phyloP scores from a whole-genome alignment of 92 coral and sea anemone species.

The Parazoanthus atlanticus region DNA sequence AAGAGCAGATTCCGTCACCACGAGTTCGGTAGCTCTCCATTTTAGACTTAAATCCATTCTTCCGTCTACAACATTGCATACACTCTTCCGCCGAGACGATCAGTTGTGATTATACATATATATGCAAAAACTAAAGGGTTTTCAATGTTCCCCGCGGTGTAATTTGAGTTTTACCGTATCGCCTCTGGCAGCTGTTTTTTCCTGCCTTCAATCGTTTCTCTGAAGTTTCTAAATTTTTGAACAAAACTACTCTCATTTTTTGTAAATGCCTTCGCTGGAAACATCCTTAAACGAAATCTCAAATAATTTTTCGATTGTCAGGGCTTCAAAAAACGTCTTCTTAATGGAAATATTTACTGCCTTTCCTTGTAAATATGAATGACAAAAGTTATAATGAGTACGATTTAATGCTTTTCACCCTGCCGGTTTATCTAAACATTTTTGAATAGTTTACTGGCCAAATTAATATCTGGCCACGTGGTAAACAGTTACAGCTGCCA shows the following conservation, averaged over 20 bases:
- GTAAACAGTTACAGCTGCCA: neutral
- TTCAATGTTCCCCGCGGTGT: neutral
- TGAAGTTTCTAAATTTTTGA: neutral
- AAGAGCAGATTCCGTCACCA: neutral
- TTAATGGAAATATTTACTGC: neutral
- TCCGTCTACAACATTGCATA: neutral
- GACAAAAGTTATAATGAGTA: neutral
- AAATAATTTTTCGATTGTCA: neutral
- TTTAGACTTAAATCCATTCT: constrained; percentile 7
- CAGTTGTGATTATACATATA: neutral
- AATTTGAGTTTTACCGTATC: neutral
- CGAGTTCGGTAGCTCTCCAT: neutral
- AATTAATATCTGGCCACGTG: constrained; percentile 12
- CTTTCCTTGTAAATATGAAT: neutral
- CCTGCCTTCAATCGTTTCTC: neutral
- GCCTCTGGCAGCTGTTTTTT: neutral
- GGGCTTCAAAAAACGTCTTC: neutral
- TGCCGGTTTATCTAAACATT: neutral
- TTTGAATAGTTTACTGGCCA: neutral
- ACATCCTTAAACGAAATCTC: neutral
- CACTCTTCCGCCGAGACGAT: neutral
- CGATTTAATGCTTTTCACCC: neutral
- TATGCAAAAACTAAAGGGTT: neutral
- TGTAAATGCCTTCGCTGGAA: neutral
- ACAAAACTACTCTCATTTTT: neutral